These are phyloP conservation scores for Tyrannus savana DNA, from an alignment of 2,113 vertebrate genomes.

Conservation along the genomic window DNA sequence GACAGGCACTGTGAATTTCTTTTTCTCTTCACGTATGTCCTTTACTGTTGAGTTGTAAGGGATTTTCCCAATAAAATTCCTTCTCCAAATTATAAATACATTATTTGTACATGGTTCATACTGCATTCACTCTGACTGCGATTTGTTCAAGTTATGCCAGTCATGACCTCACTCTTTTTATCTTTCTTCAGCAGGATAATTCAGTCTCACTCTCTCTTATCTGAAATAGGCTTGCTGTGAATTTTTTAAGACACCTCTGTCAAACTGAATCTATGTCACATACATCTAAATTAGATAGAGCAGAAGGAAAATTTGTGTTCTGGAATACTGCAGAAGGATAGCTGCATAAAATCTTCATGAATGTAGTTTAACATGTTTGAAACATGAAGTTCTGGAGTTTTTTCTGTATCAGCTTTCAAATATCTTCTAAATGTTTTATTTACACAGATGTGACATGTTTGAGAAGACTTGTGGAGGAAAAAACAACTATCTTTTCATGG, in stretches of 20 bases:
- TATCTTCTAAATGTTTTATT: not conserved
- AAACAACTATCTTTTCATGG: not conserved
- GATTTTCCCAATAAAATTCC: not conserved
- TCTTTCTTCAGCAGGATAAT: not conserved
- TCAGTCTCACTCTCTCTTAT: not conserved
- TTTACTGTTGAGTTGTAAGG: not conserved
- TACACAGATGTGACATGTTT: not conserved
- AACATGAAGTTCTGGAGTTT: not conserved
- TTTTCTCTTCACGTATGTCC: not conserved
- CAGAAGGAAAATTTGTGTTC: not conserved
- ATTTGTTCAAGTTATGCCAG: not conserved
- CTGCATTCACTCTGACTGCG: not conserved
- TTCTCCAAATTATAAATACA: not conserved
- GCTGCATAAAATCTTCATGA: not conserved
- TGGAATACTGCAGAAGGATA: not conserved
- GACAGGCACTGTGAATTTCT: not conserved
- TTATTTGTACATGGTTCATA: not conserved
- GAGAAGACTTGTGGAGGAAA: not conserved
- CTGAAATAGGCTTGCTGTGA: not conserved
- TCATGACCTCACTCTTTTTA: not conserved
- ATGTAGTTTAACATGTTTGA: not conserved
- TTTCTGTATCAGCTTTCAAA: not conserved
- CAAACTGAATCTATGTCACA: not conserved
- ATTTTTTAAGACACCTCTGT: conserved; percentile 40
- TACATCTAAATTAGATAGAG: not conserved